Base-by-base conservation (phyloP, 2,797 vertebrate species). In the Chaetophractus vellerosus region DNA sequence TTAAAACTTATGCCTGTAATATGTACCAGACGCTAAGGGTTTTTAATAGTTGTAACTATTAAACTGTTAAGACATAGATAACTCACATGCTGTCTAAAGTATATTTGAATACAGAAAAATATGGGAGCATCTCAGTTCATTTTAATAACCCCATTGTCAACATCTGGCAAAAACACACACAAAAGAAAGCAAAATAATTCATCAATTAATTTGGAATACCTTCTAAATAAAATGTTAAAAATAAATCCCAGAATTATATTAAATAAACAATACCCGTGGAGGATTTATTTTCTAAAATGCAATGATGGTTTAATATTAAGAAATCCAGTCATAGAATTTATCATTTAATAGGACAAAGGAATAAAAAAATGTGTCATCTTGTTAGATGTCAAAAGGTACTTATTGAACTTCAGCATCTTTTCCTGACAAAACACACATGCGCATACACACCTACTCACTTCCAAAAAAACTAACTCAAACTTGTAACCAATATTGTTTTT, bases 141-240 rank as follows among this genome's bases (percentile, higher is more conserved):
- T 88, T 52, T 52, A 88, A 23, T 71, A 71, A 48, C 2, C 4
- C 64, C 9, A 16, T 36, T 71, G 33, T 52, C 9, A 90, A 48
- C 24, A 68, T 66, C 50, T 89, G 36, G 41, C 6, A 71, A 81
- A 61, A 61, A 48, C 38, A 52, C 9, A n/a, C 19, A 36, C 48
- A 71, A 71, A 87, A 81, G 28, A 41, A 90, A 59, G 59, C 16
- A 26, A 81, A 2, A 81, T 24, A 61, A 68, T 90, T 48, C 5
- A 15, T 52, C 33, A 79, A 57, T n/a, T 45, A 57, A 79, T 69
- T 69, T 89, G 33, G 28, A 89, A 57, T 69, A 69, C 57, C 36
- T 64, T 52, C 41, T 33, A 55, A 89, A 80, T 69, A 79, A n/a
- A 69, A 79, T 69, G 33, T 41, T 89, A 89, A 52, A 79, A 68